Conservation (phyloP, 1,140 invertebrate genomes). For the Cotesia typhae region DNA sequence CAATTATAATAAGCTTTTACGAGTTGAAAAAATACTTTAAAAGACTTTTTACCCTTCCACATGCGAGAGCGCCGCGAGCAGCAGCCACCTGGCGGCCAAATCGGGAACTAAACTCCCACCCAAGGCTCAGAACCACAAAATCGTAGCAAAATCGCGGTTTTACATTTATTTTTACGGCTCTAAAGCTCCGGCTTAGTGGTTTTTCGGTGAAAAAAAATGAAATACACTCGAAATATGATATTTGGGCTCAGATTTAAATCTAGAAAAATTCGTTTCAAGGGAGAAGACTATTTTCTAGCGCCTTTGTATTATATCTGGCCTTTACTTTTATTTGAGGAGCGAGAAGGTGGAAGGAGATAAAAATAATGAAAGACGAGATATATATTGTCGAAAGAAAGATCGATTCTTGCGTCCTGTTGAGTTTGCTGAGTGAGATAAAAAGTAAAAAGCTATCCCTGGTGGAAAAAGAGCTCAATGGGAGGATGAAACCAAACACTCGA, state of each 20-base stretch:
- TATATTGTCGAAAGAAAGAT: background rate
- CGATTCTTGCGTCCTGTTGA: conserved; percentile 13
- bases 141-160: too few relatives aligned
- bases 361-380: background rate
- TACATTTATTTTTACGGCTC: too few relatives aligned
- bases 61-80: too few relatives aligned
- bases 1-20: too few relatives aligned
- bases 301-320: background rate
- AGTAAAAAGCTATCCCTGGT: background rate
- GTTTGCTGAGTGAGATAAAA: conserved; percentile 7
- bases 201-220: background rate
- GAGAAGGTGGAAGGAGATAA: background rate
- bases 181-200: too few relatives aligned
- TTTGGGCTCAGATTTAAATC: conserved; percentile 17
- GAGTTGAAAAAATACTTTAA: too few relatives aligned
- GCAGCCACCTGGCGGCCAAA: too few relatives aligned
- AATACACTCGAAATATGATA: conserved; percentile 18
- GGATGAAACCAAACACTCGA: conserved; percentile 23
- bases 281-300: conserved; percentile 1
- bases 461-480: background rate
- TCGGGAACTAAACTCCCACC: too few relatives aligned
- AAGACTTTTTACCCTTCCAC: too few relatives aligned
- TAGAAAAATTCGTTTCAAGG: conserved; percentile 12
- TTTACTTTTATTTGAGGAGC: background rate
- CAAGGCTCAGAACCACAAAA: too few relatives aligned